Base-by-base conservation (phyloP, 2,113 vertebrate species). In the Ranitomeya imitator region DNA sequence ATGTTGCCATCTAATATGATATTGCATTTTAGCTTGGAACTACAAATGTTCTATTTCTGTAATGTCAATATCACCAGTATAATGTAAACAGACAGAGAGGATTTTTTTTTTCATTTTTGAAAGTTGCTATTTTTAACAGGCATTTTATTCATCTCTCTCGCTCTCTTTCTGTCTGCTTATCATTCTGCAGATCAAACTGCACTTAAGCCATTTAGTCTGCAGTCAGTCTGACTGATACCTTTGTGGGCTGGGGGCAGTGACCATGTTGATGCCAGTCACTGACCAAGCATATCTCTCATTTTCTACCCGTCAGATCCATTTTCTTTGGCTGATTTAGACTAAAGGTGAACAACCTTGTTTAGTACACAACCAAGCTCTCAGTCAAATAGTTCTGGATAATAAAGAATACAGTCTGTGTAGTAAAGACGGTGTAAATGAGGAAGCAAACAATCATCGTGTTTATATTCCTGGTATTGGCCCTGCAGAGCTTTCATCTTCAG, bases 211-310 rank as follows among this genome's bases (percentile, higher is more conserved):
- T 73, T 85, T 74, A 74, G 83, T 59, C 54, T 60, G 67, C 83
- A 85, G 83, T 37, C 83, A 85, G 83, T 74, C 83, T 85, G 83
- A 85, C 83, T 74, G 83, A 85, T 85, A 85, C 67, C 67, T 74
- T 63, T 79, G 89, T 85, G 88, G 86, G 31, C 74, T 87, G 26
- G 3, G 73, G 89, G 84, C 61, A 87, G 54, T 83, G 86, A 23
- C 77, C 11, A n/a, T 4, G 52, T 78, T 88, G 89, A 60, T 90
- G 51, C 80, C 91, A 69, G 10, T 85, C 52, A 19, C 4, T 89
- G 88, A 78, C 74, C 63, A 57, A 0, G 73, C 73, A 45, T 63
- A 51, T 26, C 31, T 76, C 83, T 83, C 13, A 19, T 89, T 90
- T 91, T 76, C 15, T 37, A 6, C 74, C 79, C 87, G 7, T 2